Evolutionary conservation across 2,888 invertebrate genomes (phyloP).

Genomic region (Trachelus troglodyta): DNA sequence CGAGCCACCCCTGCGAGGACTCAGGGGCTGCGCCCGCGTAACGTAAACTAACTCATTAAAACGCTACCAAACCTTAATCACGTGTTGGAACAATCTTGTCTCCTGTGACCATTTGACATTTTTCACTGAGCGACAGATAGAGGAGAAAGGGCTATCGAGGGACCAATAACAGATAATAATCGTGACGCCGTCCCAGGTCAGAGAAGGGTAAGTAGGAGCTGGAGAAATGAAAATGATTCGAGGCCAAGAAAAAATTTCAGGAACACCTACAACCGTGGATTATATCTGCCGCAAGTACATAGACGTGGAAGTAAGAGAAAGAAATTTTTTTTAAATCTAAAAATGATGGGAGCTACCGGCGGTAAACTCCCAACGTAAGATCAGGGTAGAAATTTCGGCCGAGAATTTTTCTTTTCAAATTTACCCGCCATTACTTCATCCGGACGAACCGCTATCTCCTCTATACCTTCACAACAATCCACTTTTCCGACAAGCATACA

Average conservation of each 20-base stretch:
- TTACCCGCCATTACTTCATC: background rate
- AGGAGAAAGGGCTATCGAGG: background rate
- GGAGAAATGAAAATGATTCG: background rate
- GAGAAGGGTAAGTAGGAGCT: background rate
- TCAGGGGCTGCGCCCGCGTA: background rate
- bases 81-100: background rate
- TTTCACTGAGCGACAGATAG: background rate
- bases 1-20: background rate
- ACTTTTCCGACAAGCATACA: background rate
- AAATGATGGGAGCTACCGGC: too few species aligned
- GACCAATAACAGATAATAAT: background rate
- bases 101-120: background rate
- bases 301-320: background rate
- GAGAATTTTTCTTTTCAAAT: background rate
- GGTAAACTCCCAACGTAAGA: too few species aligned
- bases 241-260: background rate
- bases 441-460: background rate
- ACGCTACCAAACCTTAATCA: background rate
- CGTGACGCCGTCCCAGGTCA: background rate
- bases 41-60: background rate
- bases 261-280: background rate
- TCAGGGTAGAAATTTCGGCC: constrained; percentile 2
- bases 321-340: background rate
- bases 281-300: background rate
- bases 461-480: background rate